Percentiles rank a stretch among this genome's conserved stretches.
phyloP scores from a whole-genome alignment of 2,113 vertebrate species.

The Brachionichthys hirsutus region DNA sequence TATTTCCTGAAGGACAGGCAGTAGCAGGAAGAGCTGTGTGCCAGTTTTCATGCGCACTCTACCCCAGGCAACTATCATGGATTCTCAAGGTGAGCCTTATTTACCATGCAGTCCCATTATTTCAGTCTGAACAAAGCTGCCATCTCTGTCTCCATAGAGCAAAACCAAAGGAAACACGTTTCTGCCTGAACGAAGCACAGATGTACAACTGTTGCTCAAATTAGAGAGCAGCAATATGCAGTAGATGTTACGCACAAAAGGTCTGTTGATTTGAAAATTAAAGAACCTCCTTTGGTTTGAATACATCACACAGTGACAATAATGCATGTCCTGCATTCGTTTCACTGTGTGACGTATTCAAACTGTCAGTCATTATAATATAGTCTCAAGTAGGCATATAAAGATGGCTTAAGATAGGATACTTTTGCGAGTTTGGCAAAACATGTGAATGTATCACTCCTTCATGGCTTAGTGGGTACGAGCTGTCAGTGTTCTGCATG shows the following conservation, averaged over 20 bases:
- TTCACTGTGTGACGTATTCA: constrained; percentile 3
- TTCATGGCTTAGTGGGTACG: constrained; percentile 30
- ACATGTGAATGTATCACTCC: constrained; percentile 33
- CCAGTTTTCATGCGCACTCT: constrained; percentile 30
- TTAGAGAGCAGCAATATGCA: background rate
- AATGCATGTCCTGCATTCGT: too few species aligned
- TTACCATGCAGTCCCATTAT: constrained; percentile 13
- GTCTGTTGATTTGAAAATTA: too few species aligned
- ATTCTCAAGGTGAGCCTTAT: constrained; percentile 27
- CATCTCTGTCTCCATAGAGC: constrained; percentile 3
- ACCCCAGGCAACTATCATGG: constrained; percentile 7
- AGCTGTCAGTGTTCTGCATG: constrained; percentile 65
- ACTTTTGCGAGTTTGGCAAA: constrained; percentile 18
- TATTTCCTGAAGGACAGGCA: constrained; percentile 42
- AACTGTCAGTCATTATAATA: constrained; percentile 20
- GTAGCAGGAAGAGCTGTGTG: constrained; percentile 49
- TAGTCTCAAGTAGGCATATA: constrained; percentile 18
- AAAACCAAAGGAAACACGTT: constrained; percentile 4
- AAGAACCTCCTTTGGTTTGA: too few species aligned
- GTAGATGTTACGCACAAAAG: constrained; percentile 5
- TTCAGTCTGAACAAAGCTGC: constrained; percentile 19
- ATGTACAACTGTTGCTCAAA: background rate
- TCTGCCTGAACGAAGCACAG: constrained; percentile 4
- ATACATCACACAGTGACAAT: too few species aligned
- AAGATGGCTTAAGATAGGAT: constrained; percentile 16